Conservation (phyloP, 2,888 invertebrate species). For the Lycia hirtaria region DNA sequence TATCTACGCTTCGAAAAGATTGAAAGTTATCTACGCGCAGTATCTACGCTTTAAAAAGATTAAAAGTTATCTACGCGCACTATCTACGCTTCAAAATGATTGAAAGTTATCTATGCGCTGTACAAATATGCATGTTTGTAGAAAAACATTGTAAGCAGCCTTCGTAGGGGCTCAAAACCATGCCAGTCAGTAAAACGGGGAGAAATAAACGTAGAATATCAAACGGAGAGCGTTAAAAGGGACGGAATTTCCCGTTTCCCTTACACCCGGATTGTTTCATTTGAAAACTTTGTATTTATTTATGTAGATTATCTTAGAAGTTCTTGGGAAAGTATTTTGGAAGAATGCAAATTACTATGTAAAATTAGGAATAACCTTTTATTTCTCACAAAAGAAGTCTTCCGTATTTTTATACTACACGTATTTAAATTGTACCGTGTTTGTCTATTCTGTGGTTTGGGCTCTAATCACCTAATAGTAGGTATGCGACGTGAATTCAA, state of each 20-base stretch:
- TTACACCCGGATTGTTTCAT: constrained; percentile 30
- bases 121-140: constrained; percentile 13
- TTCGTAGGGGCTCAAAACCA: constrained; percentile 37
- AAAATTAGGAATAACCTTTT: constrained; percentile 12
- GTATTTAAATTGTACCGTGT: not conserved
- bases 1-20: too few relatives aligned
- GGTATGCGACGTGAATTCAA: not conserved
- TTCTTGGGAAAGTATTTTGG: constrained; percentile 11
- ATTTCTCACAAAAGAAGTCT: not conserved
- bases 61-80: not conserved
- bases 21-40: not conserved
- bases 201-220: constrained; percentile 30
- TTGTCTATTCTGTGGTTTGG: not conserved
- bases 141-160: constrained; percentile 28
- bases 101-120: not conserved
- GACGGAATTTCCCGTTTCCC: constrained; percentile 32
- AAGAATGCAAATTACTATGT: constrained; percentile 27
- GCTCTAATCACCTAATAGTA: not conserved
- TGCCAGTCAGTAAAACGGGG: constrained; percentile 21
- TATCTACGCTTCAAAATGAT: constrained; percentile 3
- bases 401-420: too few relatives aligned
- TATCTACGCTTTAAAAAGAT: too few relatives aligned
- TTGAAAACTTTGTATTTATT: constrained; percentile 38
- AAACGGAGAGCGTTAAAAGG: constrained; percentile 34
- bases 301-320: constrained; percentile 20